phyloP scores from a whole-genome alignment of 2,113 vertebrate species.

The Bubo bubo region DNA sequence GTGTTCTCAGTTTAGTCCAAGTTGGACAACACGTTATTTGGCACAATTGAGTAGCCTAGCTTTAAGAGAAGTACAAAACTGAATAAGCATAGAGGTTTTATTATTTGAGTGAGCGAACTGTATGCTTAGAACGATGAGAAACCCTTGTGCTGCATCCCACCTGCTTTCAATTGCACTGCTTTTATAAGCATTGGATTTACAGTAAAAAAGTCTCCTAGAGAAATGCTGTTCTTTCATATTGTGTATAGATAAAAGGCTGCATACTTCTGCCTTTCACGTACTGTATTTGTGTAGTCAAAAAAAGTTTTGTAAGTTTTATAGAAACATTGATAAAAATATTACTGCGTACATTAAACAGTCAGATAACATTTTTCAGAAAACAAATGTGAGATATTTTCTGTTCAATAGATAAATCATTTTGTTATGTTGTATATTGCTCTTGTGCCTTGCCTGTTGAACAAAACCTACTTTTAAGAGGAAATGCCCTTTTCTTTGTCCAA shows the following conservation, averaged over 20 bases:
- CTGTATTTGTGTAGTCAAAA: neutral
- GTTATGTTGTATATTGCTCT: neutral
- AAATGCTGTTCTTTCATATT: slow-evolving; percentile 27
- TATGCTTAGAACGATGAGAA: slow-evolving; percentile 26
- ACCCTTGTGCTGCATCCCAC: neutral
- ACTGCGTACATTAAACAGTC: neutral
- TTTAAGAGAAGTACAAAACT: slow-evolving; percentile 60
- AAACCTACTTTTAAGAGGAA: neutral
- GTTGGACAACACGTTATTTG: slow-evolving; percentile 71
- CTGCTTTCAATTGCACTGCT: slow-evolving; percentile 35
- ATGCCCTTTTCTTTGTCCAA: neutral
- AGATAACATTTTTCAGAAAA: neutral
- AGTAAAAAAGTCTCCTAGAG: neutral
- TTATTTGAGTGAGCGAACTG: slow-evolving; percentile 58
- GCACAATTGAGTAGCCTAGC: slow-evolving; percentile 50
- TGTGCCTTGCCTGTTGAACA: neutral
- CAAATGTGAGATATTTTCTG: neutral
- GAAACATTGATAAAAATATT: neutral
- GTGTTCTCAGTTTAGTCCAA: slow-evolving; percentile 62
- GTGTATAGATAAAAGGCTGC: neutral
- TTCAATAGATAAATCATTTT: neutral
- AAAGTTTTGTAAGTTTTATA: neutral
- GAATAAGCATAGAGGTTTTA: slow-evolving; percentile 64
- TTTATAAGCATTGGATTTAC: slow-evolving; percentile 42
- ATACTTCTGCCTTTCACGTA: neutral